A percentile compares a stretch with the other conserved stretches of the same genome.
phyloP scores from a whole-genome alignment of 2,113 vertebrate species.

The Probosciger aterrimus region DNA sequence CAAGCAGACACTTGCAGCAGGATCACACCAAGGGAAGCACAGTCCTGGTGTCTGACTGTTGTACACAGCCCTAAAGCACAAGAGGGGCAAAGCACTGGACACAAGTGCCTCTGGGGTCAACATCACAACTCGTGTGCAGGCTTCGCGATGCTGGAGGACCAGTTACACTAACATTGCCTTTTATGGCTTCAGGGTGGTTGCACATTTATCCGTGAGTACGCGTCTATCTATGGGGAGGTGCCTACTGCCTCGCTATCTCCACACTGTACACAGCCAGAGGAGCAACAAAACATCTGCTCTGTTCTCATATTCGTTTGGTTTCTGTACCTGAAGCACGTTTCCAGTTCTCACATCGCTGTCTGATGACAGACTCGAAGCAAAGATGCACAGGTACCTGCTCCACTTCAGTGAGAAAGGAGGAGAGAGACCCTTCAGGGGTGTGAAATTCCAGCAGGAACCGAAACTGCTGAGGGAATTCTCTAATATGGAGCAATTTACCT shows the following conservation, averaged over 20 bases:
- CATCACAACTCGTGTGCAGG: not conserved
- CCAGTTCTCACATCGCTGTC: not conserved
- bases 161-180: not conserved
- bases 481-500: not conserved
- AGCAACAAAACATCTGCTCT: not conserved
- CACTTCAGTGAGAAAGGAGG: fast-evolving
- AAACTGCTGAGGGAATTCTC: not conserved
- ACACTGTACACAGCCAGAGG: fast-evolving
- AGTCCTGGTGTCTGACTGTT: fast-evolving
- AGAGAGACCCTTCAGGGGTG: fast-evolving
- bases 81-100: not conserved
- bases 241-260: not conserved
- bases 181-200: not conserved
- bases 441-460: not conserved
- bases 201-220: not conserved
- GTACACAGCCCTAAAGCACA: not conserved
- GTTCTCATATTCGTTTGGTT: not conserved
- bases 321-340: not conserved
- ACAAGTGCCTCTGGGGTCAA: not conserved
- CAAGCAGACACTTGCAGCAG: not conserved
- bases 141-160: not conserved
- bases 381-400: fast-evolving
- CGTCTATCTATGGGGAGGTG: not conserved
- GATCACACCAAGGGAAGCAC: not conserved
- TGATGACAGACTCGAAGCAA: fast-evolving